phyloP scores from a whole-genome alignment of 2,113 vertebrate species.

The Gadus macrocephalus region DNA sequence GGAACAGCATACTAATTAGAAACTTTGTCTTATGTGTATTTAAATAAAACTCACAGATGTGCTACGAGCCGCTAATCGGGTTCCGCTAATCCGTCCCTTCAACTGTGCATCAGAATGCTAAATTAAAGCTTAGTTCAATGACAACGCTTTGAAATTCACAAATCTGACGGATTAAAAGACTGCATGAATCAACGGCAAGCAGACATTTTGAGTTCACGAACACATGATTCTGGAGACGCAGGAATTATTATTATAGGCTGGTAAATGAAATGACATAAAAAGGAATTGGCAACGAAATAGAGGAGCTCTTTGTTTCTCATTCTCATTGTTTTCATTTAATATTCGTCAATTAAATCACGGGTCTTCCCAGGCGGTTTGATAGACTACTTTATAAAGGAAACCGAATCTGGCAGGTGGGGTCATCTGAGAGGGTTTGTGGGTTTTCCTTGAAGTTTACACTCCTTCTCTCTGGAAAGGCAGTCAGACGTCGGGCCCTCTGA shows the following conservation, averaged over 20 bases:
- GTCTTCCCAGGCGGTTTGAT: no score
- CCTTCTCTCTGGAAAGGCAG: slow-evolving; percentile 21
- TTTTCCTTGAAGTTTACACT: slow-evolving; percentile 29
- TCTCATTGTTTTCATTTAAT: no score
- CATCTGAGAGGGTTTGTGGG: slow-evolving; percentile 21
- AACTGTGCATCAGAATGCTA: slow-evolving; percentile 57
- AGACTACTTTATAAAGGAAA: no score
- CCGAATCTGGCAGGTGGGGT: no score
- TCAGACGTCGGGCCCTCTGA: slow-evolving; percentile 5
- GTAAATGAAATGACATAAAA: slow-evolving; percentile 26
- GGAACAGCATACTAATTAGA: slow-evolving; percentile 42
- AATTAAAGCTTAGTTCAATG: slow-evolving; percentile 59
- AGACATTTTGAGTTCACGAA: slow-evolving; percentile 36
- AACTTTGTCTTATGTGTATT: slow-evolving; percentile 43
- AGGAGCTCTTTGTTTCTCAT: no score
- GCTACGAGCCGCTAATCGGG: slow-evolving; percentile 48
- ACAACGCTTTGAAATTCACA: slow-evolving; percentile 57
- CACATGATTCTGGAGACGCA: slow-evolving; percentile 24
- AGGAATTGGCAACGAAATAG: background rate
- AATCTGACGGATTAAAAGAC: slow-evolving; percentile 57
- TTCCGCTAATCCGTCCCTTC: slow-evolving; percentile 63
- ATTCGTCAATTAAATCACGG: no score
- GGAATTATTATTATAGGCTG: slow-evolving; percentile 23
- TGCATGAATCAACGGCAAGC: slow-evolving; percentile 34
- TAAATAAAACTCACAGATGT: slow-evolving; percentile 36